Conservation (phyloP, 2,113 vertebrate genomes). For the Micromys minutus region DNA sequence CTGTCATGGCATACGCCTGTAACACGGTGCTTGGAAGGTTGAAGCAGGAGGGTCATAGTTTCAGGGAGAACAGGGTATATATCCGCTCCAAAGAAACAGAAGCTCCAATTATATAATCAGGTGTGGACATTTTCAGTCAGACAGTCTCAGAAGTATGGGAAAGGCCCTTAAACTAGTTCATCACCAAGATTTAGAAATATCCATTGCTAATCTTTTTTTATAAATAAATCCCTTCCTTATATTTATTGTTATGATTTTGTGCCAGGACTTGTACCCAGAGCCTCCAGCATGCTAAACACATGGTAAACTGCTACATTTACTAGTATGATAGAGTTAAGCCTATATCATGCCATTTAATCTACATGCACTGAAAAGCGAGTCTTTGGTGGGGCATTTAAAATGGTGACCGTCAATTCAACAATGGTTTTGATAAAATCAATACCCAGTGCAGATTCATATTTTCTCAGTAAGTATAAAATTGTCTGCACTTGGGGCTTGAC, state of each 20-base stretch:
- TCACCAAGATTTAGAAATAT: neutral
- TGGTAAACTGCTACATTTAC: neutral
- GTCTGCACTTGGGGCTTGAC: neutral
- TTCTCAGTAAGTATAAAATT: neutral
- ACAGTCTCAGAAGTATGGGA: neutral
- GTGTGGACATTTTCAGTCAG: neutral
- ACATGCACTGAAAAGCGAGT: neutral
- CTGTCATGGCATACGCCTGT: neutral
- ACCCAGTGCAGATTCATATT: neutral
- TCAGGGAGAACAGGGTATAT: neutral
- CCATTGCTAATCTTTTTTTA: neutral
- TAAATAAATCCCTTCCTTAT: neutral
- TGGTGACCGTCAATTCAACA: neutral
- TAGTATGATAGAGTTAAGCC: neutral
- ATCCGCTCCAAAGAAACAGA: neutral
- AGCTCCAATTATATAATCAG: neutral
- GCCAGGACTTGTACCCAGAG: neutral
- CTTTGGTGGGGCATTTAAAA: neutral
- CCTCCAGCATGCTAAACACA: neutral
- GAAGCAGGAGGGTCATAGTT: neutral
- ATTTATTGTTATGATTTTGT: neutral
- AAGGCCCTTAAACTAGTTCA: neutral
- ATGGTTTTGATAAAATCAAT: constrained; percentile 29
- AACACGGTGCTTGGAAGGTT: neutral
- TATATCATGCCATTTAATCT: neutral